Percentiles rank a stretch among this genome's conserved stretches.
Conservation (phyloP, 2,113 vertebrate genomes). For the Halcyon malimbica region DNA sequence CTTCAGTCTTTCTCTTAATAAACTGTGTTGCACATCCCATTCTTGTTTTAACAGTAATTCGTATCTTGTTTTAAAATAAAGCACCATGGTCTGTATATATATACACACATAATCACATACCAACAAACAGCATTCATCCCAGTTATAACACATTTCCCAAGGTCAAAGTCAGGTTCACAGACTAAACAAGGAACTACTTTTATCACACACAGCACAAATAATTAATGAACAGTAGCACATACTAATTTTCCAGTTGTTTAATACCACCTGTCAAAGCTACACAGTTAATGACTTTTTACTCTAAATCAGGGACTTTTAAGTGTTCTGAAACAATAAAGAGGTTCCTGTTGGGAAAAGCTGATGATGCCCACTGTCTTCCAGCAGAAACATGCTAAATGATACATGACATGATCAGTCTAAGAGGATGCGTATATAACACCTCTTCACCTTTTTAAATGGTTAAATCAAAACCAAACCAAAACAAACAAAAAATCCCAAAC, state of each 20-base stretch:
- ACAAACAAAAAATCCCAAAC: background rate
- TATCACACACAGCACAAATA: background rate
- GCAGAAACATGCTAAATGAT: background rate
- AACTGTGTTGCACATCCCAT: background rate
- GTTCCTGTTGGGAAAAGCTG: background rate
- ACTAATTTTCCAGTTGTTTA: background rate
- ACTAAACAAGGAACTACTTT: background rate
- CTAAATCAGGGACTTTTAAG: background rate
- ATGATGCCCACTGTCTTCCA: background rate
- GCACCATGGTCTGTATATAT: background rate
- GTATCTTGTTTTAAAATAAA: background rate
- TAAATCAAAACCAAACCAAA: background rate
- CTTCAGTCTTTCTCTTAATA: background rate
- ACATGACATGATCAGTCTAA: rapidly evolving
- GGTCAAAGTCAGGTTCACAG: background rate
- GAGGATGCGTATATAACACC: background rate
- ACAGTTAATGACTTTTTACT: background rate
- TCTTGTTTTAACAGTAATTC: background rate
- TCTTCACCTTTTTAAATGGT: background rate
- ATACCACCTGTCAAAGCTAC: background rate
- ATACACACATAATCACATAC: background rate
- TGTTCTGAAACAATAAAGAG: background rate
- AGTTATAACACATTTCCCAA: background rate
- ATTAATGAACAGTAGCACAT: background rate
- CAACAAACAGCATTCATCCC: background rate